Evolutionary conservation across 2,888 invertebrate species (phyloP).

Genomic region (Oegoconia quadripuncta): DNA sequence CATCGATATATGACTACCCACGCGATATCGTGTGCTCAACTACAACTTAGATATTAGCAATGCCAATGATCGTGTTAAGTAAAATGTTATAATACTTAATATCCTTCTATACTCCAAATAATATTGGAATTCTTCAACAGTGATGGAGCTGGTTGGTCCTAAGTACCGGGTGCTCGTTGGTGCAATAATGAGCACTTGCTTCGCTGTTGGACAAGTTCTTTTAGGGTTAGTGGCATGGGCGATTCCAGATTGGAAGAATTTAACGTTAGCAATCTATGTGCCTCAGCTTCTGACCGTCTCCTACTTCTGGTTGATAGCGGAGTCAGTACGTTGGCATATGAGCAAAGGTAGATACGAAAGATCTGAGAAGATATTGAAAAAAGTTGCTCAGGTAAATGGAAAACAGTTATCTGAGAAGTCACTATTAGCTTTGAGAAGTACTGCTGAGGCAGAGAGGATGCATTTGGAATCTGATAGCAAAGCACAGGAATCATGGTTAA

Average conservation of each 20-base stretch:
- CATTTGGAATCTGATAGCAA: slow-evolving; percentile 33
- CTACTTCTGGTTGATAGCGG: slow-evolving; percentile 82
- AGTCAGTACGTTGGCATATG: slow-evolving; percentile 86
- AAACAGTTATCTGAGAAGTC: slow-evolving; percentile 46
- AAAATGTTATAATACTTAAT: too few relatives aligned
- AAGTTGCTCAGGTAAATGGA: slow-evolving; percentile 81
- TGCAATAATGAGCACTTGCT: slow-evolving; percentile 83
- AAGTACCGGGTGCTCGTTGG: slow-evolving; percentile 83
- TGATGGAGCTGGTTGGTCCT: slow-evolving; percentile 86
- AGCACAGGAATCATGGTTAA: slow-evolving; percentile 62
- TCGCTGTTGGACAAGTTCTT: slow-evolving; percentile 83
- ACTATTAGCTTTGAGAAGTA: slow-evolving; percentile 34
- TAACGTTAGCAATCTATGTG: slow-evolving; percentile 81
- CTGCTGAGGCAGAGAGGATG: slow-evolving; percentile 38
- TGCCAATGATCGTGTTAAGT: too few relatives aligned
- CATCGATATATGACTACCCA: not conserved
- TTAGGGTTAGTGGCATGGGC: slow-evolving; percentile 84
- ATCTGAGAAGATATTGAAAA: slow-evolving; percentile 80
- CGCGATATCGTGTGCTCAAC: not conserved
- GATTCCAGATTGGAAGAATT: slow-evolving; percentile 82
- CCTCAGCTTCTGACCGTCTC: slow-evolving; percentile 81
- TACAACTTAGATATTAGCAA: too few relatives aligned
- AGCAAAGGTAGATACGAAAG: slow-evolving; percentile 82
- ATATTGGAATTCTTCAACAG: slow-evolving; percentile 45
- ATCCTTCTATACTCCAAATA: too few relatives aligned